Conservation (phyloP, 2,888 invertebrate genomes). For the Amorpha juglandis region DNA sequence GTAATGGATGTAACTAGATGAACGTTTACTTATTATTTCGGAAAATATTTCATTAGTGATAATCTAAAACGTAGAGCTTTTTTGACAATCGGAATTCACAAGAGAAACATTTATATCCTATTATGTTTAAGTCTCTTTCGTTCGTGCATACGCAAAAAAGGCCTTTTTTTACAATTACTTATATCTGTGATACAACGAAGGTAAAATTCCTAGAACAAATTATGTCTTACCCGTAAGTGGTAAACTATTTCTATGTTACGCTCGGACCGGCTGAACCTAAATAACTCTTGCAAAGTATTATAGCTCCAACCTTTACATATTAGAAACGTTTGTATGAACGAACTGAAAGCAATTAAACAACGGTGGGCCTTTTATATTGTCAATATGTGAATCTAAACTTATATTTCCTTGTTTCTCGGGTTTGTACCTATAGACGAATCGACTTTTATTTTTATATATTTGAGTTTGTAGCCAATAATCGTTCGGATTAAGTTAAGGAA, state of each 20-base stretch:
- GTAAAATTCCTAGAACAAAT: conserved; percentile 14
- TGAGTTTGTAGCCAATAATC: not conserved
- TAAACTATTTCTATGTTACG: conserved; percentile 40
- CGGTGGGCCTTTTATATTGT: not conserved
- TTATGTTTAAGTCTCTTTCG: not conserved
- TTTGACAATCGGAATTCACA: too few relatives aligned
- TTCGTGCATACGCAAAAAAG: too few relatives aligned
- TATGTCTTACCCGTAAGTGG: conserved; percentile 45
- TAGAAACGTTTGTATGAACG: conserved; percentile 16
- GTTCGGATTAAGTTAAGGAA: not conserved
- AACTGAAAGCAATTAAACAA: conserved; percentile 1
- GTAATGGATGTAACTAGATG: too few relatives aligned
- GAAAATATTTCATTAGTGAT: too few relatives aligned
- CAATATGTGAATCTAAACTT: not conserved
- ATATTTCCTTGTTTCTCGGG: not conserved
- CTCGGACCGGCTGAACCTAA: conserved; percentile 43
- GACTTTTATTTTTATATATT: not conserved
- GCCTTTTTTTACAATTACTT: not conserved
- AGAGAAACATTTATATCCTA: too few relatives aligned
- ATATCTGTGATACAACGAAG: conserved; percentile 4
- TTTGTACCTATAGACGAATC: not conserved
- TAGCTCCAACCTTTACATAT: conserved; percentile 26
- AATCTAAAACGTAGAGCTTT: too few relatives aligned
- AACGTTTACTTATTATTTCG: too few relatives aligned
- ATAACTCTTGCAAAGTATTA: conserved; percentile 52